Conservation (phyloP, 2,888 invertebrate species). For the Lasius fuliginosus region DNA sequence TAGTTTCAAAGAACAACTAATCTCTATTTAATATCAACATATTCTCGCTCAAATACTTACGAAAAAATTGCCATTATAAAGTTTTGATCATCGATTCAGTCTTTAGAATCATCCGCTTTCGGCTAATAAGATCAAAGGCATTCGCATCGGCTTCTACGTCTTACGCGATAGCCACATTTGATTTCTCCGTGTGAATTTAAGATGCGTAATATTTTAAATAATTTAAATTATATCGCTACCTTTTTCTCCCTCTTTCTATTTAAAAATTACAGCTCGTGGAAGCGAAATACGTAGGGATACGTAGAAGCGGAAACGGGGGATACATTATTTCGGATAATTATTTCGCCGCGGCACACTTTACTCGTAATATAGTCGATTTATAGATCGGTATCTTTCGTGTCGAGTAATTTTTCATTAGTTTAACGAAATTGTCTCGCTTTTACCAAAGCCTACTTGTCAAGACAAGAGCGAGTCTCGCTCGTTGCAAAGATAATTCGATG, state of each 20-base stretch:
- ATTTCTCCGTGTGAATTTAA: not conserved
- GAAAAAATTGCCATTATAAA: slow-evolving; percentile 30
- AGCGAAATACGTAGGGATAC: not conserved
- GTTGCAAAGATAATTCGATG: slow-evolving; percentile 13
- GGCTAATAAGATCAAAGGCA: not conserved
- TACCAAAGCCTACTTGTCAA: not conserved
- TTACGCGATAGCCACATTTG: not conserved
- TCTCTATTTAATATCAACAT: not conserved
- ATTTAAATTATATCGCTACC: not conserved
- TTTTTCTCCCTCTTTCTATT: not conserved
- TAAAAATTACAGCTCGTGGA: not conserved
- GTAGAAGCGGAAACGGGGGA: not conserved
- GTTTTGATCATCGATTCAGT: slow-evolving; percentile 44
- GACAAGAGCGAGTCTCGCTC: not conserved
- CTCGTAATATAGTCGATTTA: not conserved
- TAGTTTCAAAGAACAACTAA: not conserved
- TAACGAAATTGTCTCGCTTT: not conserved
- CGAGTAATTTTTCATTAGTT: slow-evolving; percentile 10
- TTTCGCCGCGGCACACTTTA: not conserved
- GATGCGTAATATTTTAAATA: slow-evolving; percentile 1
- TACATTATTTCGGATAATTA: not conserved
- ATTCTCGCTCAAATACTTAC: not conserved
- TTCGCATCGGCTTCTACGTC: not conserved
- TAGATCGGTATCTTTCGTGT: not conserved
- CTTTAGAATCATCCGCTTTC: slow-evolving; percentile 22